Base-by-base conservation (phyloP, 2,888 invertebrate genomes). In the Eilema sororculum region DNA sequence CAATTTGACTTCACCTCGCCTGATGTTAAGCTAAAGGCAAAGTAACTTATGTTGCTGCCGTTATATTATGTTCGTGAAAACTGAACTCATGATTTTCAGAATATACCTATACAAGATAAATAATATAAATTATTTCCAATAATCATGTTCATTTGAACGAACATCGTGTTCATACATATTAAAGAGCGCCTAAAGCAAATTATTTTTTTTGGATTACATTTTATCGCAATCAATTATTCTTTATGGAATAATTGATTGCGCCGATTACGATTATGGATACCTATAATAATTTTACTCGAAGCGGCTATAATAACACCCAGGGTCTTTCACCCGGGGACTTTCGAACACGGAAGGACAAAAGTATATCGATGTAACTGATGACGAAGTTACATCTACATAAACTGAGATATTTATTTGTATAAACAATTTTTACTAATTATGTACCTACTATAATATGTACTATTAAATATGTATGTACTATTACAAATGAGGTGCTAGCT, bases 241-340 rank as follows among this genome's bases (percentile, higher is more conserved):
- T 30, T 60, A 60, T 28, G 59, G n/a, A 20, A 59, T 25, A 59
- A 22, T 57, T 57, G 57, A 57, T 57, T 59, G 28, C 59, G 16
- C 10, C 16, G 16, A 13, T 59, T 25, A 52, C 67, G 61, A 56
- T 74, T 74, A 80, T 78, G 75, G 72, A 72, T 76, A 46, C 20
- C 41, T 41, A 78, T 73, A 58, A 25, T 12, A 58, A 58, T 13
- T 58, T 25, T 13, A 16, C 28, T 58, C 41, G 16, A 41, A 10
- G 41, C 41, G 41, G 41, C 41, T 16, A 41, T 41, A 8, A 41
- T 16, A 41, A 16, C n/a, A n/a, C n/a, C n/a, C n/a, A n/a, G n/a
- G n/a, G n/a, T n/a, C n/a, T n/a, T n/a, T n/a, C 46, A 46, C 46
- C 46, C 46, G 20, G 46, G 46, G 46, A 46, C 46, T 20, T 46